These are phyloP conservation scores for Dasyornis broadbenti DNA, from an alignment of 2,113 vertebrate species.

Conservation along the genomic window DNA sequence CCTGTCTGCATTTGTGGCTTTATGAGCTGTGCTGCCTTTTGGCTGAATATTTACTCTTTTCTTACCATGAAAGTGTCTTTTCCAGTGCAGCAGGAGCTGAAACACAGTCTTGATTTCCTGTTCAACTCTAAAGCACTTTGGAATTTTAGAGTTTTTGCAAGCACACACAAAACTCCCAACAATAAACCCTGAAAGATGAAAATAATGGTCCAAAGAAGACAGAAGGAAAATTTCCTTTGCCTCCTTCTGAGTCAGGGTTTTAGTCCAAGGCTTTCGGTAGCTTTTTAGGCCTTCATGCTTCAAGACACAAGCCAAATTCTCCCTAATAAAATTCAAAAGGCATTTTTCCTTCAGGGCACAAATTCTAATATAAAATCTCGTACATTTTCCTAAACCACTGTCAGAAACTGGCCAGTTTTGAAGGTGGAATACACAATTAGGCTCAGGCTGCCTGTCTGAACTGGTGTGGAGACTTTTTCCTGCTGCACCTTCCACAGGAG, in stretches of 20 bases:
- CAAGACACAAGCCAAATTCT: background rate
- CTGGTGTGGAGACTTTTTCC: rapidly evolving
- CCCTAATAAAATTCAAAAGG: background rate
- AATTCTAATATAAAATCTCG: background rate
- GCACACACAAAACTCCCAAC: background rate
- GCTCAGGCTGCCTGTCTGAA: background rate
- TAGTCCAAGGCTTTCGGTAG: background rate
- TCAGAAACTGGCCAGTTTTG: background rate
- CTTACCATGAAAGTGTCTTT: background rate
- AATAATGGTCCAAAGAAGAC: background rate
- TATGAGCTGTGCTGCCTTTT: background rate
- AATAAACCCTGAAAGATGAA: background rate
- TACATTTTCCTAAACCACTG: background rate
- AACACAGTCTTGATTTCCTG: background rate
- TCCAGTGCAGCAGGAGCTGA: background rate
- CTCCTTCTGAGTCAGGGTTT: background rate
- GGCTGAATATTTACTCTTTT: background rate
- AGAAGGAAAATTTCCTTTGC: background rate
- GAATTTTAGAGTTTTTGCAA: background rate
- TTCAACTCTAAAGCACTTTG: background rate
- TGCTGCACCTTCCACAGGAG: background rate
- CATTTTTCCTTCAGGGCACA: slow-evolving; percentile 6
- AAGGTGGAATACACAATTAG: background rate
- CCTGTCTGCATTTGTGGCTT: background rate
- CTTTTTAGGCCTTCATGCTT: background rate